phyloP scores from a whole-genome alignment of 2,888 invertebrate genomes.

The Heliconius charithonia region DNA sequence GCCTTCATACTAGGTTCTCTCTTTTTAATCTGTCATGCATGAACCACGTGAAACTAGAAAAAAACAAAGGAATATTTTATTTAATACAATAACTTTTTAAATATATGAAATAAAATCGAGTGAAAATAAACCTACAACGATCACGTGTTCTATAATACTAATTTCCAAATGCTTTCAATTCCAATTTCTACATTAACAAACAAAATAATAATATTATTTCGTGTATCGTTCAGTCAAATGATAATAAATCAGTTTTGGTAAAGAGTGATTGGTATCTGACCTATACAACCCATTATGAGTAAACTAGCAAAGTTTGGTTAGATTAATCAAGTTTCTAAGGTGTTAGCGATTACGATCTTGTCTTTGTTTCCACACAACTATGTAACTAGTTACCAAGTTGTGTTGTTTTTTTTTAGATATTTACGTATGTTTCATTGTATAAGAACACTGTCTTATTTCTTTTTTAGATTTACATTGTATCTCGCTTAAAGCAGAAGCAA shows the following conservation, averaged over 20 bases:
- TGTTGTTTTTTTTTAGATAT: not conserved
- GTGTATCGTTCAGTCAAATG: not conserved
- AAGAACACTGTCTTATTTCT: not conserved
- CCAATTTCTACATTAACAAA: not conserved
- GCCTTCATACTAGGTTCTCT: no score
- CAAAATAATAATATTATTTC: not conserved
- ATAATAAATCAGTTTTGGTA: constrained; percentile 34
- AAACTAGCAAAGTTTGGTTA: constrained; percentile 36
- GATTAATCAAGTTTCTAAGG: constrained; percentile 39
- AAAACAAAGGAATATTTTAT: no score
- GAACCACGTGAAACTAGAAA: no score
- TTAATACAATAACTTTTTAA: no score
- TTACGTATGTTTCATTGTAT: not conserved
- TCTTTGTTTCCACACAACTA: constrained; percentile 6
- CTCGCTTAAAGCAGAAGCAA: no score
- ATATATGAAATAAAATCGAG: not conserved
- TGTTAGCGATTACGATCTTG: constrained; percentile 37
- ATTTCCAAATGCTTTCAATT: not conserved
- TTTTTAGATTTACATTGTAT: no score
- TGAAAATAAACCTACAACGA: not conserved
- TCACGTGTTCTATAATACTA: not conserved
- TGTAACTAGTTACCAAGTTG: constrained; percentile 4
- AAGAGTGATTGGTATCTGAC: constrained; percentile 40
- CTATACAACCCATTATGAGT: constrained; percentile 38
- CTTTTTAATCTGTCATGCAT: no score